Evolutionary conservation across 2,797 vertebrate species (phyloP).

Genomic region (Allobates femoralis): DNA sequence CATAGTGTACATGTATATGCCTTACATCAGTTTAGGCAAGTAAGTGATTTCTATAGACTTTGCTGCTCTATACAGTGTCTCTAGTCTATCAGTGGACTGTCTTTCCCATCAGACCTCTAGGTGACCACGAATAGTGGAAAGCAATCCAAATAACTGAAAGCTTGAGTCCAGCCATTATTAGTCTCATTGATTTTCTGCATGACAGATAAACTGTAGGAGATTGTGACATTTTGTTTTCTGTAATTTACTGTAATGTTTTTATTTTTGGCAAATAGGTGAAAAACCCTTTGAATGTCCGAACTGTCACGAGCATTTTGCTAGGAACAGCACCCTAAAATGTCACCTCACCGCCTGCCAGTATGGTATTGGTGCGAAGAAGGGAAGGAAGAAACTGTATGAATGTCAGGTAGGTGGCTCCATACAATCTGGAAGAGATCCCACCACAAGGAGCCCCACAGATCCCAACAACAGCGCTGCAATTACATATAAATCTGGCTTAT

Average conservation of each 20-base stretch:
- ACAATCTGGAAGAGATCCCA: not conserved
- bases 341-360: conserved; percentile 97
- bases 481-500: too few species aligned
- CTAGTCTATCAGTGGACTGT: not conserved
- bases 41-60: not conserved
- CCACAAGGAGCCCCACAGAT: not conserved
- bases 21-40: too few species aligned
- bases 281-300: conserved; percentile 98
- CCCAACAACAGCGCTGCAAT: not conserved
- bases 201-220: not conserved
- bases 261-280: conserved; percentile 83
- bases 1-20: too few species aligned
- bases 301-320: conserved; percentile 94
- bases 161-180: too few species aligned
- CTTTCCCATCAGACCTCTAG: not conserved
- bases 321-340: conserved; percentile 97
- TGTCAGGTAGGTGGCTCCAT: conserved; percentile 88
- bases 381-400: conserved; percentile 96
- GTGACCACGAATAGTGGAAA: not conserved
- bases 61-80: not conserved
- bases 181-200: not conserved
- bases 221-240: not conserved
- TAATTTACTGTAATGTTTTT: not conserved
- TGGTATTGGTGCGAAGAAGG: conserved; percentile 95
- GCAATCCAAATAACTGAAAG: not conserved